Conservation (phyloP, 2,113 vertebrate species). For the Leptodactylus fuscus region DNA sequence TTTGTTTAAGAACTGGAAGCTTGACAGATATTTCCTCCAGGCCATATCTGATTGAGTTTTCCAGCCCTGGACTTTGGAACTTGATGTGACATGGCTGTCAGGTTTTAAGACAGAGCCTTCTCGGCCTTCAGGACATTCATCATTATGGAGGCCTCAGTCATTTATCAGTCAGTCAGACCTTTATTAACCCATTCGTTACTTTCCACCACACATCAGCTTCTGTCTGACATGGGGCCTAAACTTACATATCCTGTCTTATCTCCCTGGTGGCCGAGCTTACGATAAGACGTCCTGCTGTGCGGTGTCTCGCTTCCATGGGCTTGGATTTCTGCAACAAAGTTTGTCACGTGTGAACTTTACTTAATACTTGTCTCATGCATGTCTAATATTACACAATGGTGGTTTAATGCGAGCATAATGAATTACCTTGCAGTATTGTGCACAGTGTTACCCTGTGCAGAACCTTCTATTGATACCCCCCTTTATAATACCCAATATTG, state of each 20-base stretch:
- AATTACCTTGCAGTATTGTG: too few species aligned
- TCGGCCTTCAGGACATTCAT: not conserved
- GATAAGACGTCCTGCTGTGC: not conserved
- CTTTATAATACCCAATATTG: too few species aligned
- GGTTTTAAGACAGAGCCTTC: constrained; percentile 20
- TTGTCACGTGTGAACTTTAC: too few species aligned
- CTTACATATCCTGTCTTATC: not conserved
- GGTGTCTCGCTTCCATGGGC: not conserved
- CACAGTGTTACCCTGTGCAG: too few species aligned
- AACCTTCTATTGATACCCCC: too few species aligned
- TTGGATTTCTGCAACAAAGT: too few species aligned
- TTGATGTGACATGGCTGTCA: constrained; percentile 46
- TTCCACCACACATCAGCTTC: not conserved
- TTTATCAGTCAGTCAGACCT: not conserved
- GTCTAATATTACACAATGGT: too few species aligned
- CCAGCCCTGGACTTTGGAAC: constrained; percentile 38
- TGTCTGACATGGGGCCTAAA: not conserved
- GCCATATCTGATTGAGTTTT: constrained; percentile 47
- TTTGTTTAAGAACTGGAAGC: constrained; percentile 38
- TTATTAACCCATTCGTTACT: constrained; percentile 2
- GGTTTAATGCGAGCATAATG: too few species aligned
- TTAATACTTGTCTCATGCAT: too few species aligned
- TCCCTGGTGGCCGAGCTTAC: not conserved
- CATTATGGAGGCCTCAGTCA: not conserved
- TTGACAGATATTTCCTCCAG: constrained; percentile 44